phyloP scores from a whole-genome alignment of 2,113 vertebrate genomes.

The Eleginops maclovinus region DNA sequence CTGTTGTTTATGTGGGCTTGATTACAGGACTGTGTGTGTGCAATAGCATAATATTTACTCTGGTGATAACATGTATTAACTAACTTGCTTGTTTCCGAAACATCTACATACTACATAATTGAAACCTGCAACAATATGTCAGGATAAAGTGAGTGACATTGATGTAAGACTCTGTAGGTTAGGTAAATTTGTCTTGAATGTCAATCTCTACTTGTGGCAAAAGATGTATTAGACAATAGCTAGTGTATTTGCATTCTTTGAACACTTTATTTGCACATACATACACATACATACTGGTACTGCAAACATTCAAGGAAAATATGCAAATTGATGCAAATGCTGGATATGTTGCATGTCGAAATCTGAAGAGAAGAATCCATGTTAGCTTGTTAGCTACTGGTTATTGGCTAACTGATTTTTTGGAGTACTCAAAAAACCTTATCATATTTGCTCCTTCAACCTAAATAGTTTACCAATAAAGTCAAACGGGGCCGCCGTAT shows the following conservation, averaged over 20 bases:
- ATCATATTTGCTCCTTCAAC: too few relatives aligned
- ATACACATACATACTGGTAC: constrained; percentile 41
- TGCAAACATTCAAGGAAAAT: constrained; percentile 3
- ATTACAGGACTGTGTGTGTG: constrained; percentile 2
- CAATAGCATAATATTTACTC: neutral
- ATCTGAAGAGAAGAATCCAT: neutral
- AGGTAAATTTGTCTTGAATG: too few relatives aligned
- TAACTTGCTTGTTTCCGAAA: neutral
- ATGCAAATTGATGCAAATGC: neutral
- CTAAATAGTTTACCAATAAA: too few relatives aligned
- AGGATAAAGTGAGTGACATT: neutral
- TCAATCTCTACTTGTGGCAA: too few relatives aligned
- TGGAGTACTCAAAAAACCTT: too few relatives aligned
- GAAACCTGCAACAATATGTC: neutral
- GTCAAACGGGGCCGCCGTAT: too few relatives aligned
- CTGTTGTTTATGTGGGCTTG: constrained; percentile 1
- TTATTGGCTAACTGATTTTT: neutral
- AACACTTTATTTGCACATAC: constrained; percentile 44
- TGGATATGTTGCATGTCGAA: neutral
- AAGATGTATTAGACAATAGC: too few relatives aligned
- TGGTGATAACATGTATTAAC: neutral
- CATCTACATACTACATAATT: neutral
- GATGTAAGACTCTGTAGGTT: neutral
- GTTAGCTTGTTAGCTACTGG: neutral
- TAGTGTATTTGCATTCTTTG: constrained; percentile 24